phyloP scores from a whole-genome alignment of 2,888 invertebrate species.

The Hedychridium roseum region DNA sequence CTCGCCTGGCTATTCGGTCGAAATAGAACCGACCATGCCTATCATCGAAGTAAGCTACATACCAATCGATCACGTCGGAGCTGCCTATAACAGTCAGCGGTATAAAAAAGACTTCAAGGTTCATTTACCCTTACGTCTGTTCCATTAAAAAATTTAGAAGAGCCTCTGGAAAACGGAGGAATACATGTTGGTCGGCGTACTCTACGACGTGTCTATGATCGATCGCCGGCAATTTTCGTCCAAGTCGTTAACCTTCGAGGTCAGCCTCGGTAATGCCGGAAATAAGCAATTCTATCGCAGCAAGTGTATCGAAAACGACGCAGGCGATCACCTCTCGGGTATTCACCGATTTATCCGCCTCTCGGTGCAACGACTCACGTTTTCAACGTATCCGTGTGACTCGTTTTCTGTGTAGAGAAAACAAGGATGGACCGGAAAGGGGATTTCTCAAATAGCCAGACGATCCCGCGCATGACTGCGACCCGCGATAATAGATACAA shows the following conservation, averaged over 20 bases:
- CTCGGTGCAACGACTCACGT: neutral
- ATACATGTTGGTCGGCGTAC: conserved; percentile 71
- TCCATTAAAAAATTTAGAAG: conserved; percentile 61
- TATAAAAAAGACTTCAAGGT: too few relatives aligned
- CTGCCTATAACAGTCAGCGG: neutral
- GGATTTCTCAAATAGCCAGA: conserved; percentile 56
- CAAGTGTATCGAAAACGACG: conserved; percentile 27
- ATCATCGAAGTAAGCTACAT: conserved; percentile 65
- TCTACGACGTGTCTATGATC: conserved; percentile 76
- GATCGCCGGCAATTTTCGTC: conserved; percentile 67
- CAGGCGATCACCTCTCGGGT: neutral
- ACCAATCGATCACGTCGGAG: neutral
- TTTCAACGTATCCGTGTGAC: neutral
- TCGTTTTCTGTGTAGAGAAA: conserved; percentile 3
- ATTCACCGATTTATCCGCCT: neutral
- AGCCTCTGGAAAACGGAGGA: conserved; percentile 71
- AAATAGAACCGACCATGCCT: conserved; percentile 64
- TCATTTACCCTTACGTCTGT: neutral
- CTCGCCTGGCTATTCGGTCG: conserved; percentile 60
- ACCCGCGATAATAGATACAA: conserved; percentile 65
- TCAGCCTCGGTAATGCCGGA: conserved; percentile 72
- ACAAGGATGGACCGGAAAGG: conserved; percentile 29
- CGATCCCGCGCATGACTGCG: conserved; percentile 61
- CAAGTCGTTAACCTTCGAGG: conserved; percentile 70
- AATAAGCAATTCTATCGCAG: conserved; percentile 56